Conservation (phyloP, 2,797 vertebrate genomes). For the Meriones psammophilus region DNA sequence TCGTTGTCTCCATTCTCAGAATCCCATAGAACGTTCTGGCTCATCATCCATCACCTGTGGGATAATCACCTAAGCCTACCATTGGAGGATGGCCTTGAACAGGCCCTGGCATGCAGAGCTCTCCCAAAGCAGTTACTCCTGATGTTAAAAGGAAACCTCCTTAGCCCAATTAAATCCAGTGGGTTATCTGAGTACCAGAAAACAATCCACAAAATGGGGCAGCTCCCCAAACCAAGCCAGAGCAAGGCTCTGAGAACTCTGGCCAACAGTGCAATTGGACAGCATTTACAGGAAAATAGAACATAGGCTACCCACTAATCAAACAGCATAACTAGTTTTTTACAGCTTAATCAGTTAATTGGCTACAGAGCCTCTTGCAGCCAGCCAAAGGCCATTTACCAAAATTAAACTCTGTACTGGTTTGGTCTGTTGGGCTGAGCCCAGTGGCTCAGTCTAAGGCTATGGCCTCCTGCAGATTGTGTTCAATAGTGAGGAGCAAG, state of each 20-base stretch:
- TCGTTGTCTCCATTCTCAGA: not conserved
- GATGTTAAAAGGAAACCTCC: conserved; percentile 13
- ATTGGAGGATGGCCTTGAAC: not conserved
- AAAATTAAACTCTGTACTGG: not conserved
- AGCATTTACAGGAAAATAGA: not conserved
- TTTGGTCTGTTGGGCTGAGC: not conserved
- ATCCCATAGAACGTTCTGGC: not conserved
- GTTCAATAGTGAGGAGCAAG: not conserved
- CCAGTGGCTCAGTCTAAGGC: not conserved
- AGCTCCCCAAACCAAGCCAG: not conserved
- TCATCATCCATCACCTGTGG: not conserved
- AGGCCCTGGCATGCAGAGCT: not conserved
- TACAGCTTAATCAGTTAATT: not conserved
- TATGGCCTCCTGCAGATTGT: not conserved
- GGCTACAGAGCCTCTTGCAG: not conserved
- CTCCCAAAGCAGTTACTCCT: not conserved
- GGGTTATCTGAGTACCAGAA: not conserved
- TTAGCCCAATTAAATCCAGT: not conserved
- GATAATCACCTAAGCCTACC: not conserved
- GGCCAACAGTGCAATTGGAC: not conserved
- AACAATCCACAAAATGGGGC: not conserved
- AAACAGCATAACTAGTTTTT: not conserved
- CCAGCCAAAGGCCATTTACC: not conserved
- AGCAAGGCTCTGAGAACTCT: not conserved
- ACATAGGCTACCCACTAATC: not conserved